Evolutionary conservation across 2,888 invertebrate genomes (phyloP).

Genomic region (Chrysodeixis includens): DNA sequence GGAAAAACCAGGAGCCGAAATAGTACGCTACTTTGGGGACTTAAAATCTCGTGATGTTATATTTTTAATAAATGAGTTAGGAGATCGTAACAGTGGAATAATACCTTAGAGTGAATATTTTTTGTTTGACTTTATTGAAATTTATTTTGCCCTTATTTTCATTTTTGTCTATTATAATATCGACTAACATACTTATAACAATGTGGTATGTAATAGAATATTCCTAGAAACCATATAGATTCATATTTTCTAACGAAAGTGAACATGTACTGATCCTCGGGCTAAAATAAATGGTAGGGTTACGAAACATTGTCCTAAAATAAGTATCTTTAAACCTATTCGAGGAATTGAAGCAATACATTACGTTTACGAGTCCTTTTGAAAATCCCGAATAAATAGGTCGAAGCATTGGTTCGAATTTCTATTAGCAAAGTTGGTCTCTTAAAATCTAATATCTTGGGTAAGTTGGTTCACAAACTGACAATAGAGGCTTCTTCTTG

Average conservation of each 20-base stretch:
- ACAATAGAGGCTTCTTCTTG: conserved; percentile 34
- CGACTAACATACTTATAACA: too few relatives aligned
- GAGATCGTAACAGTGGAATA: too few relatives aligned
- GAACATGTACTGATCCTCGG: background rate
- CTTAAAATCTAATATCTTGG: conserved; percentile 45
- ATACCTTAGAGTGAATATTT: too few relatives aligned
- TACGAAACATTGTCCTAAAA: background rate
- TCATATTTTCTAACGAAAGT: too few relatives aligned
- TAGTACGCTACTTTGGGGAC: background rate
- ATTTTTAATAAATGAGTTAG: too few relatives aligned
- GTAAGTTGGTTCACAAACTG: conserved; percentile 24
- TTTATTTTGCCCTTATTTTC: too few relatives aligned
- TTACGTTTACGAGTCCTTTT: background rate
- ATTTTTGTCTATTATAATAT: background rate
- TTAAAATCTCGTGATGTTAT: background rate
- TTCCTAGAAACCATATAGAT: background rate
- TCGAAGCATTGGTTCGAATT: background rate
- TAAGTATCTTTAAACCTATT: background rate
- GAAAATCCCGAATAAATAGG: background rate
- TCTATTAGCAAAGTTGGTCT: conserved; percentile 32
- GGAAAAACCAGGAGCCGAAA: background rate
- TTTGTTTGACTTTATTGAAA: too few relatives aligned
- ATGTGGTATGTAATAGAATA: background rate
- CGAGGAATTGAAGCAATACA: background rate
- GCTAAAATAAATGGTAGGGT: background rate